phyloP scores from a whole-genome alignment of 2,113 vertebrate species.

The Australoheros scitulus region DNA sequence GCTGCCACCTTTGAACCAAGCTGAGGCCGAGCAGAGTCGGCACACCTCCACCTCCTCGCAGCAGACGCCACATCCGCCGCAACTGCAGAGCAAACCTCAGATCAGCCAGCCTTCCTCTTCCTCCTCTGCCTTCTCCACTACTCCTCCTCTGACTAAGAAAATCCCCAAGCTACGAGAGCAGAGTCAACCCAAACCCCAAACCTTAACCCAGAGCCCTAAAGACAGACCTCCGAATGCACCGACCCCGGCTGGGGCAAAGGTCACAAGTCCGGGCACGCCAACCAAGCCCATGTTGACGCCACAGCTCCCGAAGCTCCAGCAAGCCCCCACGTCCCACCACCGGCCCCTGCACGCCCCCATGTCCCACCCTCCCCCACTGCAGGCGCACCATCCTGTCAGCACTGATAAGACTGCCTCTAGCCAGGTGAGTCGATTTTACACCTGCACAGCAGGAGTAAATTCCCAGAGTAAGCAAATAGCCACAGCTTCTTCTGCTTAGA shows the following conservation, averaged over 20 bases:
- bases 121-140: constrained; percentile 82
- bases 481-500: neutral
- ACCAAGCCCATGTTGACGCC: constrained; percentile 79
- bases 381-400: constrained; percentile 88
- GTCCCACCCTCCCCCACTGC: constrained; percentile 87
- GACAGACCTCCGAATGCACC: constrained; percentile 81
- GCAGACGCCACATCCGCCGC: constrained; percentile 16
- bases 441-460: neutral
- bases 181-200: constrained; percentile 68
- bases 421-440: constrained; percentile 83
- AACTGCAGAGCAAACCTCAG: constrained; percentile 72
- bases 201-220: constrained; percentile 70
- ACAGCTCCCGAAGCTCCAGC: constrained; percentile 94
- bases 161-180: constrained; percentile 81
- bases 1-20: neutral
- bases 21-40: constrained; percentile 68
- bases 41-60: constrained; percentile 34
- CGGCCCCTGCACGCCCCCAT: constrained; percentile 90
- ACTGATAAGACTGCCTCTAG: constrained; percentile 86
- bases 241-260: constrained; percentile 46
- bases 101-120: constrained; percentile 86
- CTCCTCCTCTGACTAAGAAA: constrained; percentile 83
- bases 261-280: neutral
- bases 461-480: neutral
- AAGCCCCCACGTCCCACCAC: constrained; percentile 94